phyloP scores from a whole-genome alignment of 30 jellyfish, hydroid and myxozoan species.

The Aurelia sp. region DNA sequence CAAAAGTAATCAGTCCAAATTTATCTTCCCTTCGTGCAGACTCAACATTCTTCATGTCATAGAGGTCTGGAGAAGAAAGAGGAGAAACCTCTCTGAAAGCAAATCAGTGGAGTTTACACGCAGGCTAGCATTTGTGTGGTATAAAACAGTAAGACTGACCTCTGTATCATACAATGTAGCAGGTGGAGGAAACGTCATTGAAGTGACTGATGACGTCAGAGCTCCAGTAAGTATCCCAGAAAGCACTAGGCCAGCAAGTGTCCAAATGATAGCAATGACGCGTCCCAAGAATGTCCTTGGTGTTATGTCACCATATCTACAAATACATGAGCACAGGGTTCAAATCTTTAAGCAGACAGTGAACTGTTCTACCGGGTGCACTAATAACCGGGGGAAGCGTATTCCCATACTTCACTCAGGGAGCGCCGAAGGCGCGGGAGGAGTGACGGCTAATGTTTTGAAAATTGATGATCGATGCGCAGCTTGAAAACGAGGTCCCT shows the following conservation, averaged over 20 bases:
- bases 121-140: neutral
- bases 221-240: conserved; percentile 64
- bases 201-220: conserved; percentile 60
- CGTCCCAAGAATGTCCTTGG: conserved; percentile 57
- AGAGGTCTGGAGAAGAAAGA: neutral
- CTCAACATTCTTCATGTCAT: neutral
- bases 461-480: too few species aligned
- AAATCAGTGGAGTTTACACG: neutral
- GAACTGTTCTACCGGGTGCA: too few species aligned
- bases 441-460: too few species aligned
- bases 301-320: conserved; percentile 59
- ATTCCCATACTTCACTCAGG: too few species aligned
- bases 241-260: conserved; percentile 60
- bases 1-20: too few species aligned
- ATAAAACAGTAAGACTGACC: conserved; percentile 16
- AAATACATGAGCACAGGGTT: neutral
- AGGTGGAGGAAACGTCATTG: conserved; percentile 43
- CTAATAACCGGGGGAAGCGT: too few species aligned
- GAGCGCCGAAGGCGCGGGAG: too few species aligned
- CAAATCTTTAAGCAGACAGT: too few species aligned
- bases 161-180: conserved; percentile 32
- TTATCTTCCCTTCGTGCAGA: neutral
- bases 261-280: conserved; percentile 51
- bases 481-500: too few species aligned
- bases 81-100: neutral